Evolutionary conservation across 2,888 invertebrate species (phyloP).

Genomic region (Acronicta psi): DNA sequence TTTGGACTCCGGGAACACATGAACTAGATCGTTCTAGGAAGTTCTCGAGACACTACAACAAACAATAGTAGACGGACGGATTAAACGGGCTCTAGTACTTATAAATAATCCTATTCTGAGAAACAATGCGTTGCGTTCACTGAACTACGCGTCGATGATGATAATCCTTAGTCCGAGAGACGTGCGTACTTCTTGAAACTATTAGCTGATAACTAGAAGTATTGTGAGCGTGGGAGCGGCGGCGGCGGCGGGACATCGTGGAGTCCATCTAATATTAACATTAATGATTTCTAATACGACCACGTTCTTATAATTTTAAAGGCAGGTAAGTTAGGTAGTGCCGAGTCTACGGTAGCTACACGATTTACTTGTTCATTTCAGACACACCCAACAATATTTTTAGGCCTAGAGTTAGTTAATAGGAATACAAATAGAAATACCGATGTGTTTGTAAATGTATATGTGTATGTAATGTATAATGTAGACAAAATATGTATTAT

Average conservation of each 20-base stretch:
- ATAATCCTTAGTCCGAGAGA: slow-evolving; percentile 14
- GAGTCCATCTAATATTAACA: too few relatives aligned
- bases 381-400: too few relatives aligned
- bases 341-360: too few relatives aligned
- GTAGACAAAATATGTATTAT: too few relatives aligned
- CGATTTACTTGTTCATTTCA: too few relatives aligned
- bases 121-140: slow-evolving; percentile 20
- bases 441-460: too few relatives aligned
- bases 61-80: neutral
- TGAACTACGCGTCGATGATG: neutral
- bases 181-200: slow-evolving; percentile 18
- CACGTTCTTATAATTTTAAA: too few relatives aligned
- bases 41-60: neutral
- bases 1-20: neutral
- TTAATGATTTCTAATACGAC: too few relatives aligned
- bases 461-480: too few relatives aligned
- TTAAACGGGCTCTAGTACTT: slow-evolving; percentile 1
- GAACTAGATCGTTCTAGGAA: slow-evolving; percentile 2
- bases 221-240: slow-evolving; percentile 5
- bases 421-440: too few relatives aligned
- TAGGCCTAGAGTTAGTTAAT: too few relatives aligned
- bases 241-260: neutral
- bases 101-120: slow-evolving; percentile 30
- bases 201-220: neutral
- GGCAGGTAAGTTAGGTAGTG: too few relatives aligned